phyloP scores from a whole-genome alignment of 2,113 vertebrate genomes.

The Peucedramus taeniatus region DNA sequence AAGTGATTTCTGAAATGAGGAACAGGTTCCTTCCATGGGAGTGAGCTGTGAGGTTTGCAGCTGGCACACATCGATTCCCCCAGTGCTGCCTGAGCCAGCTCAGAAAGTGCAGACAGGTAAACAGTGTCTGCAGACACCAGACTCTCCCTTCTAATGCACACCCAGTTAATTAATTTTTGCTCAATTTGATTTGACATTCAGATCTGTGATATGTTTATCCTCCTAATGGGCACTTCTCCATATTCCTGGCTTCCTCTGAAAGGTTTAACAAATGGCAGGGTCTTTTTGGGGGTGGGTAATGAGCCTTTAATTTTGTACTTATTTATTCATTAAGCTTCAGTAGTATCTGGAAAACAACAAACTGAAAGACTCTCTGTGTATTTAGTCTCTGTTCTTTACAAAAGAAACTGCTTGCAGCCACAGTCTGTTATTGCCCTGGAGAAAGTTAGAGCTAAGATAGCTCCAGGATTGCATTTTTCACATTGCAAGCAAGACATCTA shows the following conservation, averaged over 20 bases:
- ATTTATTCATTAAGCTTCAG: conserved; percentile 45
- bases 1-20: conserved; percentile 3
- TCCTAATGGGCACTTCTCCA: conserved; percentile 44
- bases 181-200: conserved; percentile 57
- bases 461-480: background rate
- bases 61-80: background rate
- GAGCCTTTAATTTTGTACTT: conserved; percentile 53
- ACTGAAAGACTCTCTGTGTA: background rate
- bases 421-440: background rate
- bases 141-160: background rate
- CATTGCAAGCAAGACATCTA: background rate
- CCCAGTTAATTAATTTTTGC: conserved; percentile 38
- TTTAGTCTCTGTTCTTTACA: background rate
- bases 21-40: background rate
- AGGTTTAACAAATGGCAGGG: conserved; percentile 40
- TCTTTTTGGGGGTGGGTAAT: conserved; percentile 33
- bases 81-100: background rate
- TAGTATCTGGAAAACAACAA: background rate
- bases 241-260: conserved; percentile 29
- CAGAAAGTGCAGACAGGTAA: conserved; percentile 1
- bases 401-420: background rate
- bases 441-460: background rate
- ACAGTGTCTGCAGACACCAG: conserved; percentile 17
- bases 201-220: conserved; percentile 47
- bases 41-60: background rate